Evolutionary conservation across 2,888 invertebrate species (phyloP), one percentile per base, ranked within the genome.

Genomic region (Brenthis ino): DNA sequence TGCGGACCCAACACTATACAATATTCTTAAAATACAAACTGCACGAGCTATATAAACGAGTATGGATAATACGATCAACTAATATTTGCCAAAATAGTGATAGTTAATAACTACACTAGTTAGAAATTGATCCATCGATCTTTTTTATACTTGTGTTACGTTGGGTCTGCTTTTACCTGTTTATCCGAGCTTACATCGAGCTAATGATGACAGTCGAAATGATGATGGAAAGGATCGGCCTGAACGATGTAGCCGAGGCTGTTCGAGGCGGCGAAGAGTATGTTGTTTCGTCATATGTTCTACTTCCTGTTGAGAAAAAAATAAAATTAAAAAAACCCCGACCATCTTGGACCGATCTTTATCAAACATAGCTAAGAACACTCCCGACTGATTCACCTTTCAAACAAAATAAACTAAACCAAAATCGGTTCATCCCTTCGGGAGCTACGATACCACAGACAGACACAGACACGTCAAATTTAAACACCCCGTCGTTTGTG

Each of bases 261-360:
- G 70, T 60, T 20, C 57, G 64, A 43, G 76, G 87, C 53, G 88
- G 85, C 14, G 87, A 80, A 1, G 87, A 78, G 73, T 86, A 83
- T 0, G 82, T 78, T 0, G 83, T 80, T 51, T 85, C 82, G 55
- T 86, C 86, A 53, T 80, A 79, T 28, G 70, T 68, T 37, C 76
- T 75, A 55, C 75, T 76, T 60, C 77, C 80, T 78, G 75, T 74
- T 78, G 51, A 50, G 47, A 54, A 51, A 67, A 20, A 20, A 20
- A 20, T 20, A 20, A 20, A 1, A 20, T 20, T 20, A 20, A 20
- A 20, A 20, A 1, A 20, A 20, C 20, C 20, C 20, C 20, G 20
- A 20, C 20, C 20, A 20, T 20, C 20, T 1, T 20, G 1, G 20
- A 20, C 20, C 20, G 20, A 20, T 20, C 1, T 20, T 20, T 1